phyloP scores from a whole-genome alignment of 1,140 invertebrate species.

The Palaemon carinicauda region DNA sequence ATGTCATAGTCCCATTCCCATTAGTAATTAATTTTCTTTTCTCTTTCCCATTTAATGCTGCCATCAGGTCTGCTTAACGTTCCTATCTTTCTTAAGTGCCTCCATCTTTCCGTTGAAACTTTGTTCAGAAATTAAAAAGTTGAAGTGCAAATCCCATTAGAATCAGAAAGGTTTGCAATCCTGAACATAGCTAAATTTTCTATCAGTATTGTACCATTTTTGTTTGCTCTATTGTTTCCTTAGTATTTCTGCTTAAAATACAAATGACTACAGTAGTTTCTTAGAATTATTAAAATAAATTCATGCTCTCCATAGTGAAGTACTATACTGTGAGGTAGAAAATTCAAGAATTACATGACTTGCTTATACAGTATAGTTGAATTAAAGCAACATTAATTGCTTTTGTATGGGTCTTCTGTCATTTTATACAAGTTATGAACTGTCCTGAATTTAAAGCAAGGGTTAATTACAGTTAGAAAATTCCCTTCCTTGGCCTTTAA shows the following conservation, averaged over 20 bases:
- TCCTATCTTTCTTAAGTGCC: conserved; percentile 55
- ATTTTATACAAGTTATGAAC: no score
- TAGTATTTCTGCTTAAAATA: not conserved
- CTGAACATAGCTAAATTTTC: not conserved
- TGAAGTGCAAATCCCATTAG: conserved; percentile 14
- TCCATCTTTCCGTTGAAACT: conserved; percentile 52
- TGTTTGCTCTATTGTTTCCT: not conserved
- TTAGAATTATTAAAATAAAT: not conserved
- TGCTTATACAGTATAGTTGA: no score
- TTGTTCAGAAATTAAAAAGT: conserved; percentile 34
- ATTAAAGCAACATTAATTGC: no score
- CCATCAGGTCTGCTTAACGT: conserved; percentile 54
- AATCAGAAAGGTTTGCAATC: no score
- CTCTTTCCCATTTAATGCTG: conserved; percentile 41
- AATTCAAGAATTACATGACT: no score
- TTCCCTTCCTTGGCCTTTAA: no score
- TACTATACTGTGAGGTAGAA: no score
- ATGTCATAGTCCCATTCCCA: not conserved
- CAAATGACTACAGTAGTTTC: conserved; percentile 15
- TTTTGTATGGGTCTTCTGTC: no score
- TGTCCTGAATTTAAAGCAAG: no score
- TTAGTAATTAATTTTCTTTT: conserved; percentile 37
- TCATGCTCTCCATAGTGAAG: no score
- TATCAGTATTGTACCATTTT: not conserved
- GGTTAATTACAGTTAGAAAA: no score